Percentiles rank a stretch among this genome's conserved stretches.
Conservation (phyloP, 2,888 invertebrate species). For the Matsumyia berberina region DNA sequence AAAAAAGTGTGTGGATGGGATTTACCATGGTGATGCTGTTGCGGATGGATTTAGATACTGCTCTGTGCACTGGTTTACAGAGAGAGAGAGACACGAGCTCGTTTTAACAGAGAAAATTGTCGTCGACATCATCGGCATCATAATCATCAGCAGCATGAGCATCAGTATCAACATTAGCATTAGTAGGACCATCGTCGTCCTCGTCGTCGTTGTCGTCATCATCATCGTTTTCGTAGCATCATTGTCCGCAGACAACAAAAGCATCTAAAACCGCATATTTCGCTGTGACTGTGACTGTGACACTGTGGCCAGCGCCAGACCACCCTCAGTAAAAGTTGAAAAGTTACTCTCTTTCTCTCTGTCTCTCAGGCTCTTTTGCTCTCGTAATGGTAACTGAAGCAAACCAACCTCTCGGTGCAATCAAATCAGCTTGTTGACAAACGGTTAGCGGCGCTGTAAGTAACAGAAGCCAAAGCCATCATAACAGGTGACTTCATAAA, state of each 20-base stretch:
- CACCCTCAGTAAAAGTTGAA: conserved; percentile 6
- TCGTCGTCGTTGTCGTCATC: conserved; percentile 25
- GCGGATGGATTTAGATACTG: conserved; percentile 39
- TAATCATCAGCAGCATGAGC: conserved; percentile 12
- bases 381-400: too few relatives aligned
- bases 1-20: conserved; percentile 21
- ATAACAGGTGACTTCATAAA: conserved; percentile 32
- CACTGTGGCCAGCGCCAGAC: background rate
- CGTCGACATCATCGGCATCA: background rate
- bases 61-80: conserved; percentile 13
- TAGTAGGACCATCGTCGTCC: background rate
- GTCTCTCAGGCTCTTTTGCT: background rate
- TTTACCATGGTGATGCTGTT: conserved; percentile 48
- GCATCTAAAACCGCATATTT: conserved; percentile 31
- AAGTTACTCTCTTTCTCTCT: conserved; percentile 1
- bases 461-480: background rate
- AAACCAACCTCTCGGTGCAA: conserved; percentile 22
- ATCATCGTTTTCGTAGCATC: conserved; percentile 16
- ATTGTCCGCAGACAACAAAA: conserved; percentile 43
- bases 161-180: conserved; percentile 27
- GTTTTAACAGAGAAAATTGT: conserved; percentile 32
- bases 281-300: conserved; percentile 4
- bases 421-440: conserved; percentile 46
- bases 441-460: conserved; percentile 14
- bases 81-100: conserved; percentile 23